Percentiles rank a stretch among this genome's conserved stretches.
phyloP scores from a whole-genome alignment of 2,113 vertebrate species.

The Malurus alboscapulatus region DNA sequence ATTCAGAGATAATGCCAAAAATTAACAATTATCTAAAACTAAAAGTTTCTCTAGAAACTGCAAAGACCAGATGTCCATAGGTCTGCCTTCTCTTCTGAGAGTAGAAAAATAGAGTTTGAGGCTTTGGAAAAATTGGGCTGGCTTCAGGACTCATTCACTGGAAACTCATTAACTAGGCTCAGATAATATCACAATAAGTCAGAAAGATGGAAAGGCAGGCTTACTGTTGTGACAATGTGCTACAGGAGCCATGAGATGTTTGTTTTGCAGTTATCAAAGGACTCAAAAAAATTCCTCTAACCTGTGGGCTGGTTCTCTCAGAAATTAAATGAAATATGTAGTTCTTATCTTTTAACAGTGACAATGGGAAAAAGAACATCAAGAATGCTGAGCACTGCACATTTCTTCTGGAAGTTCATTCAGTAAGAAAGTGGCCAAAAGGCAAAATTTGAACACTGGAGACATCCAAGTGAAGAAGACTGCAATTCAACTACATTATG shows the following conservation, averaged over 20 bases:
- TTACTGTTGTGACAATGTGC: conserved; percentile 32
- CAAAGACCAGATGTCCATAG: not conserved
- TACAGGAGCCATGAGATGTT: not conserved
- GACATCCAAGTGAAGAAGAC: not conserved
- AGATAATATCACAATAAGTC: not conserved
- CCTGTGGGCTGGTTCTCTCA: not conserved
- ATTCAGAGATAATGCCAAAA: conserved; percentile 44
- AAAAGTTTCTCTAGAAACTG: not conserved
- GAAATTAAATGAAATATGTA: conserved; percentile 3
- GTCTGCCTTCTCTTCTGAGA: not conserved
- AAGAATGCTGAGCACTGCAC: not conserved
- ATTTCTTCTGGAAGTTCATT: conserved; percentile 1
- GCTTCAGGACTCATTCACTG: conserved; percentile 47
- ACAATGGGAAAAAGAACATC: not conserved
- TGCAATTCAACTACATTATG: not conserved
- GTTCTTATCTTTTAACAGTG: not conserved
- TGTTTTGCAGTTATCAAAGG: conserved; percentile 20
- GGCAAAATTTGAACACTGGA: not conserved
- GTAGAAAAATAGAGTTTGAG: conserved; percentile 23
- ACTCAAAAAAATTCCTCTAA: not conserved
- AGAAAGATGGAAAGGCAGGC: not conserved
- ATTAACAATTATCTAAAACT: not conserved
- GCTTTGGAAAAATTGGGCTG: conserved; percentile 1
- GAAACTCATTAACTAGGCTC: not conserved
- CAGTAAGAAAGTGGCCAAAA: not conserved